Conservation (phyloP, 2,888 invertebrate genomes). For the Synergus japonicus region DNA sequence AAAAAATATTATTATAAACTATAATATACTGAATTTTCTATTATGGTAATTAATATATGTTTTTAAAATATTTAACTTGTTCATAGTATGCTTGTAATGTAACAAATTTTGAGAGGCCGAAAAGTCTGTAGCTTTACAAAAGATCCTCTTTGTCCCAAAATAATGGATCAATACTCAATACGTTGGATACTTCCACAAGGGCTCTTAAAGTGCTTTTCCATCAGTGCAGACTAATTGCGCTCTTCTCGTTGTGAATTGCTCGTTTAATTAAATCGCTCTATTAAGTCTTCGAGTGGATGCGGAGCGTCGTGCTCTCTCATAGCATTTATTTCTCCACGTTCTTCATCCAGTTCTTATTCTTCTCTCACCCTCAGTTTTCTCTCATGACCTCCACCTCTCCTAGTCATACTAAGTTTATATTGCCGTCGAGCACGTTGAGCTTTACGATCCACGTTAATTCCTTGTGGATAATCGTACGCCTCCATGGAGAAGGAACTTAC, state of each 20-base stretch:
- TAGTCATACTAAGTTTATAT: slow-evolving; percentile 30
- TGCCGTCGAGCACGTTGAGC: slow-evolving; percentile 32
- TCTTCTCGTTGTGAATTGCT: slow-evolving; percentile 54
- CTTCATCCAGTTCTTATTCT: slow-evolving; percentile 45
- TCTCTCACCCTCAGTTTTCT: slow-evolving; percentile 26
- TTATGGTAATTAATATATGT: too few relatives aligned
- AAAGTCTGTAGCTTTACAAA: not conserved
- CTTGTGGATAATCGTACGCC: slow-evolving; percentile 47
- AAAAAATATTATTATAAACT: too few relatives aligned
- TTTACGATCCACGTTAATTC: slow-evolving; percentile 51
- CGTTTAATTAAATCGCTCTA: slow-evolving; percentile 71
- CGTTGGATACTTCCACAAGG: slow-evolving; percentile 60
- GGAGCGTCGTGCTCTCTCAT: slow-evolving; percentile 44
- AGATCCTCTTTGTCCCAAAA: not conserved
- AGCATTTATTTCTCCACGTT: slow-evolving; percentile 44
- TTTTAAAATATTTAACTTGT: too few relatives aligned
- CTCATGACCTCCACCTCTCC: slow-evolving; percentile 24
- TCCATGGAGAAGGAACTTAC: slow-evolving; percentile 6
- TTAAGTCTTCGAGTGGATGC: slow-evolving; percentile 66
- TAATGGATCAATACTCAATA: slow-evolving; percentile 6
- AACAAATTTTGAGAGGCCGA: not conserved
- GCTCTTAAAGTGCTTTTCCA: slow-evolving; percentile 58
- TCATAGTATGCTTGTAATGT: too few relatives aligned
- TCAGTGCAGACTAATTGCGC: slow-evolving; percentile 63
- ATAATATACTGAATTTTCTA: too few relatives aligned